Evolutionary conservation across 2,797 vertebrate genomes (phyloP).

Genomic region (Steatocranus sp.): DNA sequence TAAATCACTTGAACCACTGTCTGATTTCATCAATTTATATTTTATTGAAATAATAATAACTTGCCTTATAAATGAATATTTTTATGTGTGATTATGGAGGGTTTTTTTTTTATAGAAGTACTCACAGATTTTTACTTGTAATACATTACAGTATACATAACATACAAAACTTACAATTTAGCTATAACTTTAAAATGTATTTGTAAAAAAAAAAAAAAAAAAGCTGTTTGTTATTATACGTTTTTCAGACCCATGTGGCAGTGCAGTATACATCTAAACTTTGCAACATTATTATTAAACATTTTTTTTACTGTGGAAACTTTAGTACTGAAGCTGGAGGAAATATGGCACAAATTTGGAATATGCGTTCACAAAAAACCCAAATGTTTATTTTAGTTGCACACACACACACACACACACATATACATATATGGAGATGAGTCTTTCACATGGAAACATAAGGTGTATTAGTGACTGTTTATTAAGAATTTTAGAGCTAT

Average conservation of each 20-base stretch:
- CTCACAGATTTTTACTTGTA: neutral
- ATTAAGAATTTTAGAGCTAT: neutral
- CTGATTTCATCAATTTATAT: neutral
- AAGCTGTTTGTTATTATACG: neutral
- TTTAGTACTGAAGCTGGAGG: neutral
- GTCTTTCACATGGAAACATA: neutral
- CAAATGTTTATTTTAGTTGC: neutral
- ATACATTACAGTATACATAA: neutral
- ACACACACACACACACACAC: neutral
- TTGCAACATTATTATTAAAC: neutral
- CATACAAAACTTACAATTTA: neutral
- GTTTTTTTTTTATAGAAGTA: accelerated
- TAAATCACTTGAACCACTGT: neutral
- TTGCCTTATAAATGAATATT: neutral
- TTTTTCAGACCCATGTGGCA: neutral
- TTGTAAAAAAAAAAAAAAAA: neutral
- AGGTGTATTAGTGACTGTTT: neutral
- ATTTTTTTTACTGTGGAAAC: neutral
- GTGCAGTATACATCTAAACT: neutral
- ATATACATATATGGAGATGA: neutral
- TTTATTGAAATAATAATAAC: neutral
- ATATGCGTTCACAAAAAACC: neutral
- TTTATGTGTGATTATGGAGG: neutral
- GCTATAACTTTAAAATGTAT: neutral
- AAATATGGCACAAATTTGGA: neutral